Evolutionary conservation across 2,888 invertebrate genomes (phyloP), one percentile per base, ranked within the genome.

Genomic region (Meta bourneti): DNA sequence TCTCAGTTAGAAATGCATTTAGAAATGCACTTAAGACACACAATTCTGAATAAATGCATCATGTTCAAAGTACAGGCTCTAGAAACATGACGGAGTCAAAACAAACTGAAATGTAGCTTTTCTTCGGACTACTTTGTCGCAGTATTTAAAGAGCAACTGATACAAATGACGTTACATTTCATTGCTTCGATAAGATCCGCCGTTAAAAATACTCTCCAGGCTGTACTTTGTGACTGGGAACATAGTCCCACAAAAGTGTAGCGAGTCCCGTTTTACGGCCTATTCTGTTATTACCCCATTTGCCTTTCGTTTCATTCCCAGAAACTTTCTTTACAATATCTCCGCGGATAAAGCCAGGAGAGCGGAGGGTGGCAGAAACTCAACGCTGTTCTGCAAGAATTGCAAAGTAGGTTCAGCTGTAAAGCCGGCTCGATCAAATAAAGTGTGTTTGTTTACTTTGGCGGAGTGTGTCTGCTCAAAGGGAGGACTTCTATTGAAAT

Each of bases 361-460:
- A 19, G 52, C 11, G 6, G 7, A 69, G 49, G 16, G 75, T 7
- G 34, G n/a, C 13, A n/a, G 2, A 75, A 0, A 16, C 71, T 16
- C 34, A 34, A 34, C 34, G 34, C 34, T 34, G 34, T 34, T 34
- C 34, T 34, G 34, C 34, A 34, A 52, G 78, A 19, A 52, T 19
- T 20, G 78, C 11, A 54, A 20, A 75, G 75, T 2, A 61, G 61
- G 61, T 61, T 61, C 75, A 75, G 75, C 75, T 16, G 75, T 48
- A 75, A 75, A 75, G 75, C 75, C 75, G 13, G 34, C 78, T 19
- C 19, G 51, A 83, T 83, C 83, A 20, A 83, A 83, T 72, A 74
- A 72, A 72, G 20, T 11, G 13, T 19, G 54, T 83, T 72, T 83
- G 72, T 83, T 83, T 83, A 52, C 52, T 52, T 78, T 78, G 16